Conservation (phyloP, 2,797 vertebrate species). For the Halcyon smyrnensis region DNA sequence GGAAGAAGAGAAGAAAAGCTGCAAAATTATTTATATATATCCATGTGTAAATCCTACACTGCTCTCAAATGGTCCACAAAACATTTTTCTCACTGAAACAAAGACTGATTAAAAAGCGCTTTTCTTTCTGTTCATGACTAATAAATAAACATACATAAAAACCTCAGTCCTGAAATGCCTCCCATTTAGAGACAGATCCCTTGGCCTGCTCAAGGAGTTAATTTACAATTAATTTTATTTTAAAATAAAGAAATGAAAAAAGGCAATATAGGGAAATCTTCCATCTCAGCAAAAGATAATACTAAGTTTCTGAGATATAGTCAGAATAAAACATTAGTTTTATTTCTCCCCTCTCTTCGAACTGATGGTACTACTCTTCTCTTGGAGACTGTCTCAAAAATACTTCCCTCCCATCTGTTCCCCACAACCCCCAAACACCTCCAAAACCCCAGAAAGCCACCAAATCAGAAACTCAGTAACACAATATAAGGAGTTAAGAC, state of each 20-base stretch:
- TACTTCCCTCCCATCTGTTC: fast-evolving
- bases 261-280: neutral
- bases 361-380: neutral
- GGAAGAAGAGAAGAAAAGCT: neutral
- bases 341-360: neutral
- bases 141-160: neutral
- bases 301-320: neutral
- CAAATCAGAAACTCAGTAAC: neutral
- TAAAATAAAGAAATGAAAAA: neutral
- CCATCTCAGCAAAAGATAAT: neutral
- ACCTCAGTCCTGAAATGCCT: neutral
- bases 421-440: neutral
- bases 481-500: neutral
- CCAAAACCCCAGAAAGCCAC: neutral
- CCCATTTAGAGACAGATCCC: neutral
- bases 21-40: neutral
- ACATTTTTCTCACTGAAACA: neutral
- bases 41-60: neutral
- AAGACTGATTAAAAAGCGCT: neutral
- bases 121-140: neutral
- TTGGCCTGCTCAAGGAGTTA: neutral
- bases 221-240: neutral
- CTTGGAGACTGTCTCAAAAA: neutral
- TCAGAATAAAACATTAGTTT: neutral
- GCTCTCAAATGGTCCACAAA: neutral